Conservation (phyloP, 2,113 vertebrate genomes). For the Atlantisia rogersi region DNA sequence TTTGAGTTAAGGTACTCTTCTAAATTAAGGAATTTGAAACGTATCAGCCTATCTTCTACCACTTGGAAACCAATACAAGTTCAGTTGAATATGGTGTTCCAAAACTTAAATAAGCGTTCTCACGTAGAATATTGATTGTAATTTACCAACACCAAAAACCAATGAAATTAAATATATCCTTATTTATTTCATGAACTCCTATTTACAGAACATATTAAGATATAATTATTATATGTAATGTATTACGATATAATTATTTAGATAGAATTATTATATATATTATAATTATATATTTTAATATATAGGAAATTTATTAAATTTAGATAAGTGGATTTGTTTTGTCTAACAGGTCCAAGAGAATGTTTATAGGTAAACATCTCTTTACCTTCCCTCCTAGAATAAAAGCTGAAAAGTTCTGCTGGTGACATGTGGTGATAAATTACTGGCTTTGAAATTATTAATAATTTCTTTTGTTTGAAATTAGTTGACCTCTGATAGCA, state of each 20-base stretch:
- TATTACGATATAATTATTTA: neutral
- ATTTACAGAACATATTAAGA: neutral
- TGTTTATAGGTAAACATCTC: neutral
- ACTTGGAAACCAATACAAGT: neutral
- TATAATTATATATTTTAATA: too few species aligned
- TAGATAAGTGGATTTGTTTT: neutral
- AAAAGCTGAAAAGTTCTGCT: neutral
- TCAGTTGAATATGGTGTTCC: neutral
- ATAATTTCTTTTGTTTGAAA: neutral
- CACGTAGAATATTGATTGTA: neutral
- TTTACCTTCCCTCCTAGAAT: neutral
- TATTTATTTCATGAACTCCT: neutral
- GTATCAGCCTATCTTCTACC: neutral
- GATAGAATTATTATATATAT: neutral
- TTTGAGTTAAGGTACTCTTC: neutral
- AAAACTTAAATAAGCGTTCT: neutral
- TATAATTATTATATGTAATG: neutral
- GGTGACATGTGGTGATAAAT: neutral
- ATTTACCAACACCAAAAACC: neutral
- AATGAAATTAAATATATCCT: neutral
- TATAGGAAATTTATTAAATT: neutral
- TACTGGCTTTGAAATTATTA: neutral
- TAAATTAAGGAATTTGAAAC: neutral
- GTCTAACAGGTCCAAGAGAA: neutral
- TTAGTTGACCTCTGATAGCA: neutral